phyloP scores from a whole-genome alignment of 2,113 vertebrate species.

The Phrynosoma platyrhinos region DNA sequence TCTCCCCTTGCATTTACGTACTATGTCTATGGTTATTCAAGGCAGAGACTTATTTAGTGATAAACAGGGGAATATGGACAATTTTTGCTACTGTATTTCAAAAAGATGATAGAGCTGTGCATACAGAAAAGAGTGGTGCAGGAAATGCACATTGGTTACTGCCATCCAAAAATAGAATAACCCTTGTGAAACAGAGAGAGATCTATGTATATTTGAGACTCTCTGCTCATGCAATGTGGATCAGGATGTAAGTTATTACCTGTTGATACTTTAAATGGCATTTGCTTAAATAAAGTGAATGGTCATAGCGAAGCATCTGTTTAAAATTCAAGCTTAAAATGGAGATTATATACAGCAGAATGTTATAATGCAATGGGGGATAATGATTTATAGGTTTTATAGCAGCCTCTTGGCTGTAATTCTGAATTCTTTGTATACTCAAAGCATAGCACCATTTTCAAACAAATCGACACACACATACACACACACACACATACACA shows the following conservation, averaged over 20 bases:
- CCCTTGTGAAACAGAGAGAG: too few species aligned
- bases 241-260: constrained; percentile 20
- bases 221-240: background rate
- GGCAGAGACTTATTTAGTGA: background rate
- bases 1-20: background rate
- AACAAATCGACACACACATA: constrained; percentile 7
- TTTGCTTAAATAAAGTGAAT: constrained; percentile 42
- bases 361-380: background rate
- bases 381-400: constrained; percentile 19
- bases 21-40: background rate
- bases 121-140: background rate
- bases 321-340: constrained; percentile 18
- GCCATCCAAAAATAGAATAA: background rate
- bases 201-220: background rate
- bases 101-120: background rate
- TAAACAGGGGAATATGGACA: background rate
- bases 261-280: constrained; percentile 36
- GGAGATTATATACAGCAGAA: background rate
- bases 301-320: constrained; percentile 64
- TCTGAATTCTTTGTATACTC: constrained; percentile 10
- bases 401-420: background rate
- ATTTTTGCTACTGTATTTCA: background rate
- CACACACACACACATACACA: background rate
- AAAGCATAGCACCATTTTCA: constrained; percentile 24
- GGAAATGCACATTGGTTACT: background rate